These are phyloP conservation scores for Pteromalus puparum DNA, from an alignment of 1,140 invertebrate genomes.

Conservation along the genomic window DNA sequence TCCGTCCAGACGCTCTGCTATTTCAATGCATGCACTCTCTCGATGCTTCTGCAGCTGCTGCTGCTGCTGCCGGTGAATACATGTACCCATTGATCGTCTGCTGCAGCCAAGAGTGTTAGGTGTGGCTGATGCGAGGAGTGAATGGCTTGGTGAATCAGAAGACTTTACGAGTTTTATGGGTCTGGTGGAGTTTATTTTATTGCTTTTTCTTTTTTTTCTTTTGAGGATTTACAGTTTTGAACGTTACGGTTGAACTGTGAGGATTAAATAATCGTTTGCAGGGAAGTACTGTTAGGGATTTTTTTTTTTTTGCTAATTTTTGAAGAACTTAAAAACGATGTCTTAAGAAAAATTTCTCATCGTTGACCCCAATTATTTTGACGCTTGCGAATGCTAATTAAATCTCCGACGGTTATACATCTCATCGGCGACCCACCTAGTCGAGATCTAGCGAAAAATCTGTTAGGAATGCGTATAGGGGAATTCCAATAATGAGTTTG, in stretches of 20 bases:
- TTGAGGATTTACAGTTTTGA: not conserved
- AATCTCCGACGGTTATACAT: no score
- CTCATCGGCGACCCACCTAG: no score
- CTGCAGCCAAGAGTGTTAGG: not conserved
- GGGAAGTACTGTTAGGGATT: no score
- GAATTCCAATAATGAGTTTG: constrained; percentile 22
- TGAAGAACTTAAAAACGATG: no score
- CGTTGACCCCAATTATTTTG: not conserved
- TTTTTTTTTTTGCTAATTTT: no score
- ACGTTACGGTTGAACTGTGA: not conserved
- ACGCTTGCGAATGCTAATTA: not conserved
- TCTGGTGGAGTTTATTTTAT: not conserved
- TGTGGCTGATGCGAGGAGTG: not conserved
- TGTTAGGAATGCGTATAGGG: not conserved
- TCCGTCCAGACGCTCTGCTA: constrained; percentile 37
- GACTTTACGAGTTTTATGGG: not conserved
- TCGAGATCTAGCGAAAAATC: constrained; percentile 3
- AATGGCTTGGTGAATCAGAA: no score
- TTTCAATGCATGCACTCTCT: not conserved
- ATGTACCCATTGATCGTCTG: not conserved
- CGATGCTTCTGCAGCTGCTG: not conserved
- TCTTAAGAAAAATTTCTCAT: no score
- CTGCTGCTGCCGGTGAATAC: no score
- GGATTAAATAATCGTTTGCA: not conserved
- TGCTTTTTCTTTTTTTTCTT: no score